These are phyloP conservation scores for Hesperophylax magnus DNA, from an alignment of 1,140 invertebrate species.

Conservation along the genomic window DNA sequence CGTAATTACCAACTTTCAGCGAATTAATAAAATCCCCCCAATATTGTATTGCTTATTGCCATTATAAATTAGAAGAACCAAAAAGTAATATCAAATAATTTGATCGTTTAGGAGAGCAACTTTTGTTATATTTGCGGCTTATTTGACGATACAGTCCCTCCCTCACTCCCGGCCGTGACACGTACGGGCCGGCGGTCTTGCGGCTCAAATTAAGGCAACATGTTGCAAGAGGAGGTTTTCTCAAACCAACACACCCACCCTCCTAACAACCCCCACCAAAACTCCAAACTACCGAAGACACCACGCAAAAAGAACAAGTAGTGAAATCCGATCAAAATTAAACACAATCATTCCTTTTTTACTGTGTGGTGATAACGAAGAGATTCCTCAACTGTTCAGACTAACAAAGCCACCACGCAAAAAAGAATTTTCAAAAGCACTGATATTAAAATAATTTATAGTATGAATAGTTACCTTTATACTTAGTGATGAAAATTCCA, in stretches of 20 bases:
- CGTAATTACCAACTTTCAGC: too few relatives aligned
- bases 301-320: neutral
- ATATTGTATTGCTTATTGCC: neutral
- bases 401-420: too few relatives aligned
- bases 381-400: neutral
- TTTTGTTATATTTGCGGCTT: constrained; percentile 48
- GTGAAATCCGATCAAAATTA: neutral
- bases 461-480: neutral
- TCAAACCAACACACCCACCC: constrained; percentile 4
- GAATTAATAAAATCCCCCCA: too few relatives aligned
- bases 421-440: too few relatives aligned
- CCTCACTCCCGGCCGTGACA: constrained; percentile 14
- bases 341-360: neutral
- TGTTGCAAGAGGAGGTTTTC: constrained; percentile 49
- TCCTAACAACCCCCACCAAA: neutral
- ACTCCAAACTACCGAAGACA: neutral
- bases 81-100: constrained; percentile 9
- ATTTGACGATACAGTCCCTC: constrained; percentile 47
- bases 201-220: constrained; percentile 54
- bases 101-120: constrained; percentile 25
- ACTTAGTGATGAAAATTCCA: neutral
- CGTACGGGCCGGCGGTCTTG: constrained; percentile 45
- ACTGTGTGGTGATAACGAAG: neutral
- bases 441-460: too few relatives aligned
- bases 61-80: constrained; percentile 13